A percentile compares a stretch with the other conserved stretches of the same genome.
Conservation (phyloP, 2,797 vertebrate genomes). For the Otus scops region DNA sequence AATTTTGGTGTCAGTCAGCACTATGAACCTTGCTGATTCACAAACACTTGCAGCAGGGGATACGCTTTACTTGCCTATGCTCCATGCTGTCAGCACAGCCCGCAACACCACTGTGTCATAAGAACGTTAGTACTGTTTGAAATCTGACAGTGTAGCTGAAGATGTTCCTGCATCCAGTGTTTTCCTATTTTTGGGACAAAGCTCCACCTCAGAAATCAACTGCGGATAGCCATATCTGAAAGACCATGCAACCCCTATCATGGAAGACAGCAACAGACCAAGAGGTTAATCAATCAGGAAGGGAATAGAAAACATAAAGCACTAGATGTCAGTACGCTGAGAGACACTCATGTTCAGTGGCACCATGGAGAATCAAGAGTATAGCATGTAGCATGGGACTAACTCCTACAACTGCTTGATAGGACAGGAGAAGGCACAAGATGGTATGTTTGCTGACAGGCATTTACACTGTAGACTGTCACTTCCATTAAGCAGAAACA, state of each 20-base stretch:
- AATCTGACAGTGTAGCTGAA: neutral
- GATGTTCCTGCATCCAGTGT: neutral
- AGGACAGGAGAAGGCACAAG: constrained; percentile 1
- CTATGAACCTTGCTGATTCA: neutral
- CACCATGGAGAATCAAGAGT: neutral
- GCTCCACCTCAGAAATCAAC: neutral
- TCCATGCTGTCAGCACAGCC: neutral
- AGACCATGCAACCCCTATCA: neutral
- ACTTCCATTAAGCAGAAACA: constrained; percentile 48
- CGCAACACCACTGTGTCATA: neutral
- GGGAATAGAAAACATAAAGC: neutral
- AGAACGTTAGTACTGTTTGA: neutral
- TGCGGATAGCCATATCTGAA: neutral
- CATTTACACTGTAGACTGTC: constrained; percentile 33
- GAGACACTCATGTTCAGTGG: neutral
- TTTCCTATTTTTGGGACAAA: neutral
- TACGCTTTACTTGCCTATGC: neutral
- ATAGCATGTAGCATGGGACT: neutral
- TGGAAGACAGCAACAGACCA: neutral
- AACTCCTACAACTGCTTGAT: neutral
- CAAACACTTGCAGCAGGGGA: neutral
- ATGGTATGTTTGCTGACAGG: constrained; percentile 15
- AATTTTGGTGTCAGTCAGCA: neutral
- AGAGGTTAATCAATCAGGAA: neutral
- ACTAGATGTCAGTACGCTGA: neutral